Evolutionary conservation across 2,888 invertebrate species (phyloP).

Genomic region (Melinopterus prodromus): DNA sequence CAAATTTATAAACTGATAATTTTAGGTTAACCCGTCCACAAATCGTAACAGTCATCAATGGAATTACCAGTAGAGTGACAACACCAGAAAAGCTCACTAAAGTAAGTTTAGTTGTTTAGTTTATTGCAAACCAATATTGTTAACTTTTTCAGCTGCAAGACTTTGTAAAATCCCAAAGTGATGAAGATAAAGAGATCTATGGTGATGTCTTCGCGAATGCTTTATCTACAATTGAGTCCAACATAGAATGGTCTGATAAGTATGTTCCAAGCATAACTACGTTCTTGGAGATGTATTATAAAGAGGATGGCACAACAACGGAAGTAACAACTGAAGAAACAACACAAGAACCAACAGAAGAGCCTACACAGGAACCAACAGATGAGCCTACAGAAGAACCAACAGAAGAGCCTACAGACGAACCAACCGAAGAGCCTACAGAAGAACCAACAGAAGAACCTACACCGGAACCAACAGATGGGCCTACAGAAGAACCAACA

Average conservation of each 20-base stretch:
- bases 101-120: constrained; percentile 11
- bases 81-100: constrained; percentile 12
- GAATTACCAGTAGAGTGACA: constrained; percentile 18
- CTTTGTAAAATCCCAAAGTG: not conserved
- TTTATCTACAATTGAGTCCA: not conserved
- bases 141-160: constrained; percentile 13
- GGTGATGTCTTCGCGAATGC: not conserved
- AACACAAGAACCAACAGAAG: not conserved
- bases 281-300: not conserved
- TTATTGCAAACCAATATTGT: not conserved
- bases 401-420: not conserved
- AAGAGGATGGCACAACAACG: constrained; percentile 5
- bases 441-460: constrained; percentile 5
- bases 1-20: not conserved
- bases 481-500: not conserved
- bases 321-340: not conserved
- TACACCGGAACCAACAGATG: not conserved
- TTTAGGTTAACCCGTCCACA: not conserved
- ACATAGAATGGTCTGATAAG: not conserved
- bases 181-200: not conserved
- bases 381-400: not conserved
- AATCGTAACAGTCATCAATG: constrained; percentile 9
- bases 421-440: not conserved
- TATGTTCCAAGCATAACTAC: not conserved
- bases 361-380: not conserved